These are phyloP conservation scores for Ammodytes dubius DNA, from an alignment of 2,113 vertebrate species.

Conservation along the genomic window DNA sequence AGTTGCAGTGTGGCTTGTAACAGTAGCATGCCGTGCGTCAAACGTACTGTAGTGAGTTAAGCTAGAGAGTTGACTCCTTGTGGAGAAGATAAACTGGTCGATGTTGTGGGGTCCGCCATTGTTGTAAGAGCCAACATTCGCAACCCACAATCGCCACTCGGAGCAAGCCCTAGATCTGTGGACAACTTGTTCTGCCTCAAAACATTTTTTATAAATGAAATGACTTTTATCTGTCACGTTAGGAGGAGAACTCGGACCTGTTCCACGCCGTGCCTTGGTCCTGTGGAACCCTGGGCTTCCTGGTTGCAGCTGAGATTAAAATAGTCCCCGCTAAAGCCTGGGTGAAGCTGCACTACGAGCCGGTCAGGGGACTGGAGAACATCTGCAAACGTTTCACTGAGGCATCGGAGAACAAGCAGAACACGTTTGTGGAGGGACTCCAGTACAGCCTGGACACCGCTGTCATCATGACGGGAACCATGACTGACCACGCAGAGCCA, in stretches of 20 bases:
- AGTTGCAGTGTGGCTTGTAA: neutral
- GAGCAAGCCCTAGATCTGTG: neutral
- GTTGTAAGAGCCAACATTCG: neutral
- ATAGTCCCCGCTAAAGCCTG: slow-evolving; percentile 94
- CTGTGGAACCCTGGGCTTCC: slow-evolving; percentile 96
- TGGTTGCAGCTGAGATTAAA: slow-evolving; percentile 96
- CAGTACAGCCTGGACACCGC: slow-evolving; percentile 91
- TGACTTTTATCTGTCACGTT: slow-evolving; percentile 20
- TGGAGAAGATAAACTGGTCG: neutral
- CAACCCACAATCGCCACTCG: neutral
- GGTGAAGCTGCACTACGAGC: slow-evolving; percentile 90
- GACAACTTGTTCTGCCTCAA: neutral
- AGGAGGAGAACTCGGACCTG: slow-evolving; percentile 97
- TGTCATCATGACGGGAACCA: slow-evolving; percentile 95
- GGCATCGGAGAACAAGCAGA: slow-evolving; percentile 90
- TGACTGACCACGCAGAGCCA: slow-evolving; percentile 91
- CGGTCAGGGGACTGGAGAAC: slow-evolving; percentile 90
- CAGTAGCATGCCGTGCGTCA: neutral
- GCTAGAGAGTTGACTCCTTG: neutral
- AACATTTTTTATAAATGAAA: neutral
- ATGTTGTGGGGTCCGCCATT: slow-evolving; percentile 1
- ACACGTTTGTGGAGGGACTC: slow-evolving; percentile 95
- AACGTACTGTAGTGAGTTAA: neutral
- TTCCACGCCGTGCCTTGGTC: slow-evolving; percentile 99
- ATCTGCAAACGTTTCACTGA: slow-evolving; percentile 91